phyloP scores from a whole-genome alignment of 2,797 vertebrate species.

The Rhinatrema bivittatum region DNA sequence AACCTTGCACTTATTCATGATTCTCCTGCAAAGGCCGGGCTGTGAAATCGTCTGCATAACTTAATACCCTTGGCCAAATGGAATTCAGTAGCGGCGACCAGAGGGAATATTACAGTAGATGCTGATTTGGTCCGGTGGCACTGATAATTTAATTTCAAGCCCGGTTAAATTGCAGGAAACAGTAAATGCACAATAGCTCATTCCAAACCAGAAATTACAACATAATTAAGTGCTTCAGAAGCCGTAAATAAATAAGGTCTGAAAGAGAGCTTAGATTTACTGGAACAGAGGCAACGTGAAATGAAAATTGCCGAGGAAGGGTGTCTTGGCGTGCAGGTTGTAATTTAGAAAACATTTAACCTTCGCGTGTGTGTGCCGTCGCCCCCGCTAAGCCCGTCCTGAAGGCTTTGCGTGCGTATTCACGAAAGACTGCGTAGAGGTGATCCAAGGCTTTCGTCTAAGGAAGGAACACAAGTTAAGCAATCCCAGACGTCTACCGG shows the following conservation, averaged over 20 bases:
- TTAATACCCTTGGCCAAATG: neutral
- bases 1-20: too few relatives aligned
- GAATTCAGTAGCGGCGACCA: neutral
- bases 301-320: too few relatives aligned
- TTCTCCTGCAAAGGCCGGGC: neutral
- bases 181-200: conserved; percentile 15
- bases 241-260: too few relatives aligned
- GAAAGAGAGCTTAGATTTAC: too few relatives aligned
- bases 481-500: neutral
- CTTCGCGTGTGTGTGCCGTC: too few relatives aligned
- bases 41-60: neutral
- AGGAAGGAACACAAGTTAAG: conserved; percentile 5
- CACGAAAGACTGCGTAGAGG: too few relatives aligned
- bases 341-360: too few relatives aligned
- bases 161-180: conserved; percentile 26
- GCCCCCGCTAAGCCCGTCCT: too few relatives aligned
- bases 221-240: conserved; percentile 12
- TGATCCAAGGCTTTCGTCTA: too few relatives aligned
- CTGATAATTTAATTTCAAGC: conserved; percentile 30
- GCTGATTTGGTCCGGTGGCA: neutral
- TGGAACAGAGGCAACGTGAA: too few relatives aligned
- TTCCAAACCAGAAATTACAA: conserved; percentile 16
- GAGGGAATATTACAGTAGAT: neutral
- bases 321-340: too few relatives aligned
- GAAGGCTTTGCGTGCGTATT: too few relatives aligned